phyloP scores from a whole-genome alignment of 2,797 vertebrate genomes.

The Distichodus sexfasciatus region DNA sequence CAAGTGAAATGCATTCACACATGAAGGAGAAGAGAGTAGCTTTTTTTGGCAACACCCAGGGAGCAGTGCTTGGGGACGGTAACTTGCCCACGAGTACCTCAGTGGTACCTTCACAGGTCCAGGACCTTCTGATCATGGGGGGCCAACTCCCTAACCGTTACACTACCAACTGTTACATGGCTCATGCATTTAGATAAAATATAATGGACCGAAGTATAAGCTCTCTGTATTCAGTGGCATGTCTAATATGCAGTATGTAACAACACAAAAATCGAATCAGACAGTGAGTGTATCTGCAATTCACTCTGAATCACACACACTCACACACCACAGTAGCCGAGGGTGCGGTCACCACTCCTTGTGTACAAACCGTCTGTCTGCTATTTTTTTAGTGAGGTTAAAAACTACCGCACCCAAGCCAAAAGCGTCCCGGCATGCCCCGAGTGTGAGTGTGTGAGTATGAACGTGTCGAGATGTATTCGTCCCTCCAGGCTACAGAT shows the following conservation, averaged over 20 bases:
- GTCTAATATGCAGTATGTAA: background rate
- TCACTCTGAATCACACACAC: slow-evolving; percentile 77
- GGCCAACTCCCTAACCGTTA: too few relatives aligned
- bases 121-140: too few relatives aligned
- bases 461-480: slow-evolving; percentile 44
- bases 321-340: background rate
- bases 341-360: slow-evolving; percentile 25
- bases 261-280: background rate
- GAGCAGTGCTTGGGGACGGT: too few relatives aligned
- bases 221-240: too few relatives aligned
- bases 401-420: slow-evolving; percentile 57
- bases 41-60: too few relatives aligned
- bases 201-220: too few relatives aligned
- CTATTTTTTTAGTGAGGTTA: slow-evolving; percentile 58
- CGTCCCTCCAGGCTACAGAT: slow-evolving; percentile 55
- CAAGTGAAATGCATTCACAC: too few relatives aligned
- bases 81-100: too few relatives aligned
- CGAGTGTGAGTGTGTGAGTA: slow-evolving; percentile 4
- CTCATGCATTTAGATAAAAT: too few relatives aligned
- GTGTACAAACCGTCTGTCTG: slow-evolving; percentile 35
- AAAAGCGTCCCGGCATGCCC: slow-evolving; percentile 21
- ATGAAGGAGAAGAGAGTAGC: too few relatives aligned
- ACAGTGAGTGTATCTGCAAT: slow-evolving; percentile 58
- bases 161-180: too few relatives aligned
- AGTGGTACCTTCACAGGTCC: too few relatives aligned